Conservation (phyloP, 2,888 invertebrate genomes). For the Leucoma salicis region DNA sequence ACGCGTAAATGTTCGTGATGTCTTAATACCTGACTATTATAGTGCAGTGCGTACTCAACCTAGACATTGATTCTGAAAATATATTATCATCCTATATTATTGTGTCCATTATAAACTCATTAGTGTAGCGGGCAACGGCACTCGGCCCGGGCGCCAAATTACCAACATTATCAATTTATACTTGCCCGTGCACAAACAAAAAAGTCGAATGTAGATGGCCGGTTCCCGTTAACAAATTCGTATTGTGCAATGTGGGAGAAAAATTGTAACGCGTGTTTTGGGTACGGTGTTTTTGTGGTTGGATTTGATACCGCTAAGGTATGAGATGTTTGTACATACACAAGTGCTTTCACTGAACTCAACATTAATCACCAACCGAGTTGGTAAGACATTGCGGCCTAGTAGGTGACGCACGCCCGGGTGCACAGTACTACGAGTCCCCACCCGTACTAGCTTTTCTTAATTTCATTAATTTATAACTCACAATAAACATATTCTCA, state of each 20-base stretch:
- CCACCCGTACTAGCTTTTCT: background rate
- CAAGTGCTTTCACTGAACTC: slow-evolving; percentile 70
- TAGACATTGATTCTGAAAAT: slow-evolving; percentile 79
- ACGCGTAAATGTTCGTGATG: slow-evolving; percentile 18
- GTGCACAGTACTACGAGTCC: background rate
- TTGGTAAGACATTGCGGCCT: slow-evolving; percentile 17
- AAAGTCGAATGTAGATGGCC: slow-evolving; percentile 76
- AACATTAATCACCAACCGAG: slow-evolving; percentile 59
- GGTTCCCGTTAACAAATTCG: slow-evolving; percentile 80
- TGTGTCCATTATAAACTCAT: slow-evolving; percentile 80
- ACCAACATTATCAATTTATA: slow-evolving; percentile 81
- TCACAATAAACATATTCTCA: no score
- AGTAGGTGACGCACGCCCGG: slow-evolving; percentile 9
- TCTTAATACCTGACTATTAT: slow-evolving; percentile 30
- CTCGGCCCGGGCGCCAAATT: slow-evolving; percentile 76
- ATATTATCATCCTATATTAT: slow-evolving; percentile 76
- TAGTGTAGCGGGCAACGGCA: slow-evolving; percentile 80
- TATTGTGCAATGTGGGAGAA: slow-evolving; percentile 81
- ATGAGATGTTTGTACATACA: slow-evolving; percentile 55
- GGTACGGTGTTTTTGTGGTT: slow-evolving; percentile 62
- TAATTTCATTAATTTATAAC: background rate
- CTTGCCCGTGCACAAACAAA: slow-evolving; percentile 77
- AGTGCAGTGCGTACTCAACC: slow-evolving; percentile 51
- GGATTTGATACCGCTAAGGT: slow-evolving; percentile 70
- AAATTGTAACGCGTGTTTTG: slow-evolving; percentile 76